phyloP scores from a whole-genome alignment of 2,888 invertebrate genomes.

The Chorisops tibialis region DNA sequence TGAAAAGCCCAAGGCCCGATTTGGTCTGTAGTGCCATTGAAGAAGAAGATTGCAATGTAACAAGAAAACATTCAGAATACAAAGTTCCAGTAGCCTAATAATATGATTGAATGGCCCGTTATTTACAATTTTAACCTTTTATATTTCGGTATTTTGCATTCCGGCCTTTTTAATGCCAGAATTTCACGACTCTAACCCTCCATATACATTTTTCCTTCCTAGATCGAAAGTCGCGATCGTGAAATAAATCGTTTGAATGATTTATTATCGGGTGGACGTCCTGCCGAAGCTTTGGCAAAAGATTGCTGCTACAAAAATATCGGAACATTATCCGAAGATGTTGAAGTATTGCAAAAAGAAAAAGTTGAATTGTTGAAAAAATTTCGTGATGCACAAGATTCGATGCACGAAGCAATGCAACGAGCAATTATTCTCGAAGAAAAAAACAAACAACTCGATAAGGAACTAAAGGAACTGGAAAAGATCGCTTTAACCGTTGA shows the following conservation, averaged over 20 bases:
- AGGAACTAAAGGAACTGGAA: slow-evolving; percentile 70
- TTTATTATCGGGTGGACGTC: slow-evolving; percentile 69
- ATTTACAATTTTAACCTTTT: too few relatives aligned
- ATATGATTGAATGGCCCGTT: too few relatives aligned
- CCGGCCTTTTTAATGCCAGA: too few relatives aligned
- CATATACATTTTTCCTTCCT: neutral
- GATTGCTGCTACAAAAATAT: slow-evolving; percentile 64
- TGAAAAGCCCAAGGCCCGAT: too few relatives aligned
- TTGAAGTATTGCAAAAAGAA: slow-evolving; percentile 59
- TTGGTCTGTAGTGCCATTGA: too few relatives aligned
- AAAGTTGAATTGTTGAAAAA: slow-evolving; percentile 53
- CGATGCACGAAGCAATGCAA: slow-evolving; percentile 74
- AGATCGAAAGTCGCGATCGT: slow-evolving; percentile 55
- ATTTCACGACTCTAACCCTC: too few relatives aligned
- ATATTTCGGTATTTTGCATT: too few relatives aligned
- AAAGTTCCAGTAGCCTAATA: too few relatives aligned
- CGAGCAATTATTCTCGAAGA: slow-evolving; percentile 71
- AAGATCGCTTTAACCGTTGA: slow-evolving; percentile 71
- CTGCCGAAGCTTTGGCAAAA: slow-evolving; percentile 60
- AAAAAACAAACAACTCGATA: slow-evolving; percentile 66
- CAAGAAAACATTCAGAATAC: too few relatives aligned
- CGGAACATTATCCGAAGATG: slow-evolving; percentile 57
- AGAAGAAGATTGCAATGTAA: too few relatives aligned
- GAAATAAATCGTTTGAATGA: slow-evolving; percentile 69
- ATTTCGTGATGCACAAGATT: slow-evolving; percentile 44